phyloP scores from a whole-genome alignment of 37 sponge, comb jelly and placozoan genomes.

The Beroe forskalii region DNA sequence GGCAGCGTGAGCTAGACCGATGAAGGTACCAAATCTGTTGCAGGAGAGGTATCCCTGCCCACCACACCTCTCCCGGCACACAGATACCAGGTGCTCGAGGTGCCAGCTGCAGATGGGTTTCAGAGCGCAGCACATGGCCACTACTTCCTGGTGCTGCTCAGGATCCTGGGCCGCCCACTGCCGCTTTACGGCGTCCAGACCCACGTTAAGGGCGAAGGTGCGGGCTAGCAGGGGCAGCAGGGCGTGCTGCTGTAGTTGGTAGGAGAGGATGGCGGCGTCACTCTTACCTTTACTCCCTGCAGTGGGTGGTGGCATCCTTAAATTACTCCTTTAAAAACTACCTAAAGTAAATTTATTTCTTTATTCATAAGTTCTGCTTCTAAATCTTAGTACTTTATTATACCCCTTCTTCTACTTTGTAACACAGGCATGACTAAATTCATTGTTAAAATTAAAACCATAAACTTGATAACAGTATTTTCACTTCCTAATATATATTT shows the following conservation, averaged over 20 bases:
- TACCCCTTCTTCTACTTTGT: too few species aligned
- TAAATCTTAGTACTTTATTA: too few species aligned
- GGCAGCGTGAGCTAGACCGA: conserved; percentile 55
- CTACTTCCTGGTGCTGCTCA: conserved; percentile 53
- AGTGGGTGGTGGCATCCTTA: too few species aligned
- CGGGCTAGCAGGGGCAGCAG: conserved; percentile 58
- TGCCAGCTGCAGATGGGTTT: conserved; percentile 65
- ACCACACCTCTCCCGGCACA: conserved; percentile 60
- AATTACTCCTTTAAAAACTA: too few species aligned
- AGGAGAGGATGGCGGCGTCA: conserved; percentile 40
- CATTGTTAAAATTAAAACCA: too few species aligned
- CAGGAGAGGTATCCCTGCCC: conserved; percentile 61
- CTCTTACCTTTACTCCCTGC: conserved; percentile 47
- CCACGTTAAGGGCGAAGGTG: conserved; percentile 39
- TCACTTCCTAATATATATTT: too few species aligned
- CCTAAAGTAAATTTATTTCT: too few species aligned
- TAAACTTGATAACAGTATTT: too few species aligned
- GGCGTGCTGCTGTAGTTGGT: conserved; percentile 58
- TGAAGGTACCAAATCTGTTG: conserved; percentile 52
- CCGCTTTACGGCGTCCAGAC: conserved; percentile 43
- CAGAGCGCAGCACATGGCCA: conserved; percentile 60
- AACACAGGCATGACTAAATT: too few species aligned
- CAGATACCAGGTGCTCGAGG: conserved; percentile 40
- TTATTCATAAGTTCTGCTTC: too few species aligned
- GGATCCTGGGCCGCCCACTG: conserved; percentile 45